Evolutionary conservation across 2,888 invertebrate genomes (phyloP), one percentile per base, ranked within the genome.

Genomic region (Diadegma fenestrale): DNA sequence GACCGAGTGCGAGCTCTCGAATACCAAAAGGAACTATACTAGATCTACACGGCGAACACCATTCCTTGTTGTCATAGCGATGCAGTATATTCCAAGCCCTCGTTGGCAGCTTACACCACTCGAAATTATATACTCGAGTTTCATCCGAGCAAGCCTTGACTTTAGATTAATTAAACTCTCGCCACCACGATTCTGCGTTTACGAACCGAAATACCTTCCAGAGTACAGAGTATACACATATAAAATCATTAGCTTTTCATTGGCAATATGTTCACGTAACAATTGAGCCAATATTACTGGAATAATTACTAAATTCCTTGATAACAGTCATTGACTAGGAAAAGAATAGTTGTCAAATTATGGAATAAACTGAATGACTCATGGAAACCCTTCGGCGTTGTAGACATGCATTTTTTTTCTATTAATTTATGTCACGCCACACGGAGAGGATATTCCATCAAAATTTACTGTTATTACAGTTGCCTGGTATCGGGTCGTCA

Each of bases 91-190:
- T 79, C 26, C 63, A 37, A 63, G 48, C 71, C 63, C 79, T 71
- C 71, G 63, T 71, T 48, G 37, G 51, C 37, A 79, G 48, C 45
- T 33, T 63, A 51, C 45, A 64, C 51, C 81, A 73, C 81, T 81
- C 71, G 81, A 78, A 79, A 54, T 63, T 54, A 69, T 79, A 81
- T 45, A 79, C 81, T 79, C 78, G 75, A 78, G 78, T 75, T 81
- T 81, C 75, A 69, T 43, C 43, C 26, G 64, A 69, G 73, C 76
- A 51, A 80, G 61, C 78, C 81, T 82, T 85, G 85, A 81, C 81
- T 85, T 51, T 37, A 64, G 54, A 85, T 85, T 85, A 85, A 81
- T 85, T 81, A 66, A 69, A 78, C 81, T 33, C 69, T 58, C 54
- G 19, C 61, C 54, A 33, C 30, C 43, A 33, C 30, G 30, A 58